Percentiles rank a stretch among this genome's conserved stretches.
These are phyloP conservation scores for Heliothis subflexa DNA, from an alignment of 1,140 invertebrate genomes.

Conservation along the genomic window DNA sequence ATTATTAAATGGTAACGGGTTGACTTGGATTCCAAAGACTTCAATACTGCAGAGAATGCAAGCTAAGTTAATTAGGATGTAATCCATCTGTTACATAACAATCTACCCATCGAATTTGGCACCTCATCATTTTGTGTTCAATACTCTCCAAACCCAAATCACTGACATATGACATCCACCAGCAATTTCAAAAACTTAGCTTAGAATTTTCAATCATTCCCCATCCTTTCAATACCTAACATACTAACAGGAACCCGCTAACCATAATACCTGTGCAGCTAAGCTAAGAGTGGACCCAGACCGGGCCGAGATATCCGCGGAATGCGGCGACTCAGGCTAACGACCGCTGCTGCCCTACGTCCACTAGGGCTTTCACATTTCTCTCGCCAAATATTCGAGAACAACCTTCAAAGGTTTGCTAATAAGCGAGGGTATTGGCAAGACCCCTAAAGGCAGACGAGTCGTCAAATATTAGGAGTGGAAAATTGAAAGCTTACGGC, in stretches of 20 bases:
- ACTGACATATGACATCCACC: too few species aligned
- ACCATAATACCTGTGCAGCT: slow-evolving; percentile 1
- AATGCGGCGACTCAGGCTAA: slow-evolving; percentile 44
- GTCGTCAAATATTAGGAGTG: neutral
- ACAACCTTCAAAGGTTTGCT: neutral
- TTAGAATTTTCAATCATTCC: neutral
- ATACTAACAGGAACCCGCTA: slow-evolving; percentile 14
- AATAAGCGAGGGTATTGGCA: neutral
- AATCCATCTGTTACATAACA: too few species aligned
- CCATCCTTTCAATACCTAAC: neutral
- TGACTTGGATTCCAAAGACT: too few species aligned
- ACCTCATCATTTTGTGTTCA: too few species aligned
- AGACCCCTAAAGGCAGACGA: neutral
- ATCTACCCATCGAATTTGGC: too few species aligned
- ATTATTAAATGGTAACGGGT: too few species aligned
- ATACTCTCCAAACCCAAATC: too few species aligned
- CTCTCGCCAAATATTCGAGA: slow-evolving; percentile 34
- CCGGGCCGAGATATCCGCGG: slow-evolving; percentile 42
- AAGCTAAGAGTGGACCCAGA: slow-evolving; percentile 26
- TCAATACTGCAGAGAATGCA: too few species aligned
- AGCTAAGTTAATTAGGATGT: too few species aligned
- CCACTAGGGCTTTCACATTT: slow-evolving; percentile 48
- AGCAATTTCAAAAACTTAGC: too few species aligned
- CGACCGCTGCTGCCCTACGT: slow-evolving; percentile 48
- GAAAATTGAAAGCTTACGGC: neutral